Percentiles rank a stretch among this genome's conserved stretches.
phyloP scores from a whole-genome alignment of 2,888 invertebrate genomes.

The Platerodrilus igneus region DNA sequence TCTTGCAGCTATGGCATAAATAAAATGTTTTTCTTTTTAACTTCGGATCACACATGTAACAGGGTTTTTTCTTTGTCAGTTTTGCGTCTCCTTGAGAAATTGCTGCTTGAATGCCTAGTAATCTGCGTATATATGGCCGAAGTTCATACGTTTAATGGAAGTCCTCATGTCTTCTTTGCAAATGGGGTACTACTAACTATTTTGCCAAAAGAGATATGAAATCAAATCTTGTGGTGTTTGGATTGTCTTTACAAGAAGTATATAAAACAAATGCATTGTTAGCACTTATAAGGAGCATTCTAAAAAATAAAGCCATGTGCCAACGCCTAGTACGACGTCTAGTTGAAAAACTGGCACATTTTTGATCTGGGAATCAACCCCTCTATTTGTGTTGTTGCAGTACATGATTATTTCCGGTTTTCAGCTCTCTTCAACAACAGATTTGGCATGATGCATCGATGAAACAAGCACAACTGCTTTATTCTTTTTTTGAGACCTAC shows the following conservation, averaged over 20 bases:
- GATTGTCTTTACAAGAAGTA: slow-evolving; percentile 2
- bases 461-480: slow-evolving; percentile 27
- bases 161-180: too few relatives aligned
- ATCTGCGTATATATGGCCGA: too few relatives aligned
- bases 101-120: too few relatives aligned
- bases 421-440: slow-evolving; percentile 12
- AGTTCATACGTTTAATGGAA: too few relatives aligned
- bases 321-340: slow-evolving; percentile 4
- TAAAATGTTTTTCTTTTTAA: too few relatives aligned
- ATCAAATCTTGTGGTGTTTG: not conserved
- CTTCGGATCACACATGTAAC: too few relatives aligned
- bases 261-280: slow-evolving; percentile 6
- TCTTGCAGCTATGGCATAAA: too few relatives aligned
- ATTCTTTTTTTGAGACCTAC: slow-evolving; percentile 27
- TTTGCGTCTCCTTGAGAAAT: too few relatives aligned
- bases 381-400: slow-evolving; percentile 28
- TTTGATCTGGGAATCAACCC: slow-evolving; percentile 19
- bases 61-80: too few relatives aligned
- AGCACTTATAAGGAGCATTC: slow-evolving; percentile 8
- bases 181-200: too few relatives aligned
- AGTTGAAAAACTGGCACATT: slow-evolving; percentile 5
- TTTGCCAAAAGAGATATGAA: too few relatives aligned
- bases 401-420: slow-evolving; percentile 26
- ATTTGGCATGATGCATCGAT: slow-evolving; percentile 26
- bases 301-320: slow-evolving; percentile 9